Conservation (phyloP, 2,888 invertebrate species). For the Dynastes maya region DNA sequence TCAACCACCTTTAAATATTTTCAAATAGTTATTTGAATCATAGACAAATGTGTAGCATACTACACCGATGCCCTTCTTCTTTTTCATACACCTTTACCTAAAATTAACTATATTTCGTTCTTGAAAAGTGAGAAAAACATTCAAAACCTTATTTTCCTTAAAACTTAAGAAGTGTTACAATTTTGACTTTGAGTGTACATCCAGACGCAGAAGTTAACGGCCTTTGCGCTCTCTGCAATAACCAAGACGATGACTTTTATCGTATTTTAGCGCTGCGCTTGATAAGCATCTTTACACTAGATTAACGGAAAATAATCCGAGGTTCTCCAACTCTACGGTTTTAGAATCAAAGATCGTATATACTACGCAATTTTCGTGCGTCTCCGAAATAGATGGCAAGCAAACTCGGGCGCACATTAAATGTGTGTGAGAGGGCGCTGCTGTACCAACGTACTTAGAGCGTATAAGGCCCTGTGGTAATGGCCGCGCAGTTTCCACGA, state of each 20-base stretch:
- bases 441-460: neutral
- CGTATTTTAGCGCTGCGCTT: neutral
- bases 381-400: slow-evolving; percentile 32
- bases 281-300: slow-evolving; percentile 42
- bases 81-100: too few species aligned
- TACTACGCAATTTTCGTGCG: slow-evolving; percentile 10
- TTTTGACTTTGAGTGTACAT: too few species aligned
- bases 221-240: neutral
- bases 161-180: too few species aligned
- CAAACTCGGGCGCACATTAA: neutral
- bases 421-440: neutral
- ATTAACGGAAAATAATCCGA: slow-evolving; percentile 39
- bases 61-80: too few species aligned
- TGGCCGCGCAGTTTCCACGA: slow-evolving; percentile 31
- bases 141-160: too few species aligned
- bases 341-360: slow-evolving; percentile 14
- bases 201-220: slow-evolving; percentile 13
- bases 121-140: too few species aligned
- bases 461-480: neutral
- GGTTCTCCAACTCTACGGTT: neutral
- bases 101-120: too few species aligned
- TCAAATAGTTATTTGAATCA: too few species aligned
- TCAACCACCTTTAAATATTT: too few species aligned
- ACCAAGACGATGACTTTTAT: slow-evolving; percentile 9
- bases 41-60: too few species aligned